Evolutionary conservation across 1,140 invertebrate species (phyloP).

Genomic region (silkworm (Bombyx mori)): ASM3026992v2 NC_085126.1:6169001-6169500

Average conservation of each 20-base stretch:
- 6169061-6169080: conserved; percentile 34
- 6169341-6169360: conserved; percentile 24
- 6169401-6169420: neutral
- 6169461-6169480: no score
- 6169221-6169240: conserved; percentile 65
- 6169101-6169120: conserved; percentile 31
- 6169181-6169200: conserved; percentile 57
- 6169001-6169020: conserved; percentile 17
- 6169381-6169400: conserved; percentile 7
- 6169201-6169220: conserved; percentile 55
- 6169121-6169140: conserved; percentile 25
- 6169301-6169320: conserved; percentile 25
- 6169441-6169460: no score
- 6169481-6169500: no score
- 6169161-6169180: conserved; percentile 47
- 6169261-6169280: conserved; percentile 56
- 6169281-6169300: conserved; percentile 36
- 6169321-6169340: conserved; percentile 29
- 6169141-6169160: conserved; percentile 38
- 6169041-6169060: conserved; percentile 38
- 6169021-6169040: conserved; percentile 39
- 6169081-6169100: conserved; percentile 35
- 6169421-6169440: no score
- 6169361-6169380: conserved; percentile 4
- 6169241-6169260: conserved; percentile 66